Conservation (phyloP, 2,888 invertebrate genomes). For the Pristionchus arcanus region DNA sequence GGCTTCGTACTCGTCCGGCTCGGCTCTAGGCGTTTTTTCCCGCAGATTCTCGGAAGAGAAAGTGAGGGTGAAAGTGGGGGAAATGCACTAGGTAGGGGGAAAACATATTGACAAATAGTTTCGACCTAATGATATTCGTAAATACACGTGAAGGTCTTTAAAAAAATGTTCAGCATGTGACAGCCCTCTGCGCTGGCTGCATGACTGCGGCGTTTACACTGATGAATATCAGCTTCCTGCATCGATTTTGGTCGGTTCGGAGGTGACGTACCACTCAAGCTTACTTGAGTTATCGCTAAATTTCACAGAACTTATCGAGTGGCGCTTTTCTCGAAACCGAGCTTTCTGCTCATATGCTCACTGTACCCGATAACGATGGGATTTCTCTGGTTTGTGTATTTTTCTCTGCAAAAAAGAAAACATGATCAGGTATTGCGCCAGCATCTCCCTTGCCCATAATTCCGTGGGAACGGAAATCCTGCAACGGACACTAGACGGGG, state of each 20-base stretch:
- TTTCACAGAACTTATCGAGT: neutral
- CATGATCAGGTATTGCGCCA: neutral
- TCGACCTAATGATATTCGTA: no score
- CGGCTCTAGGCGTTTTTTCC: conserved; percentile 7
- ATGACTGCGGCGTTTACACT: neutral
- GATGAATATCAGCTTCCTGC: neutral
- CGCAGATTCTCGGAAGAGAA: neutral
- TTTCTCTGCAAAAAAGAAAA: neutral
- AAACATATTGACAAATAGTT: no score
- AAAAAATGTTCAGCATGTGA: no score
- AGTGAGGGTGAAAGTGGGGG: neutral
- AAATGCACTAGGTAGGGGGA: neutral
- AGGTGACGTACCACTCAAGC: no score
- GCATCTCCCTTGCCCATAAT: neutral
- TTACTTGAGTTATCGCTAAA: no score
- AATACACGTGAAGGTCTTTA: no score
- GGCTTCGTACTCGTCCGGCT: neutral
- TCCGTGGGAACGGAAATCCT: neutral
- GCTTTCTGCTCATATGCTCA: neutral
- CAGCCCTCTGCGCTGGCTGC: no score
- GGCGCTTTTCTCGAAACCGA: neutral
- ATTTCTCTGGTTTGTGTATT: neutral
- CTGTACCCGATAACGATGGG: neutral
- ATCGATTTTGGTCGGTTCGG: neutral
- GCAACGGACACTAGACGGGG: neutral